Evolutionary conservation across 37 sponge, comb jelly and placozoan species (phyloP).

Genomic region (Axinella damicornis): DNA sequence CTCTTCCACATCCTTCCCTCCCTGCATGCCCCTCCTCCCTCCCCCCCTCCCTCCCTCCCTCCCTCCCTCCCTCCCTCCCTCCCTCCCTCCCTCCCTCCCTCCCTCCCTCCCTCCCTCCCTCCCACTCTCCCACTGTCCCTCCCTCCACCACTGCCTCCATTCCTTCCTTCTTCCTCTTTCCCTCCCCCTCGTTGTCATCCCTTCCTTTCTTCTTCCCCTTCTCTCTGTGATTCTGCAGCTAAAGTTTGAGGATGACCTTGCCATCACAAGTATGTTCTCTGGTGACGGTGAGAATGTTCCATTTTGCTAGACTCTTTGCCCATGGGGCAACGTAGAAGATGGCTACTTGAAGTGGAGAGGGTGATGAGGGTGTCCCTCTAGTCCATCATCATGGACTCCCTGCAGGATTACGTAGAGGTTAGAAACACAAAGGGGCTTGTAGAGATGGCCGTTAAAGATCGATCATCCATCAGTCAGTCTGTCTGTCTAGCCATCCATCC

Average conservation of each 20-base stretch:
- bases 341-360: constrained; percentile 97
- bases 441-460: too few relatives aligned
- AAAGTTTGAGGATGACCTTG: constrained; percentile 93
- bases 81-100: too few relatives aligned
- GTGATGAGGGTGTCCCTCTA: constrained; percentile 91
- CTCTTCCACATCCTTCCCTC: too few relatives aligned
- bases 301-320: constrained; percentile 91
- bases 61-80: not conserved
- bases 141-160: not conserved
- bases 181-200: not conserved
- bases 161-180: not conserved
- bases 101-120: too few relatives aligned
- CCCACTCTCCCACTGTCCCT: not conserved
- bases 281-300: constrained; percentile 96
- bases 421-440: too few relatives aligned
- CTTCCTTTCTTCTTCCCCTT: not conserved
- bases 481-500: too few relatives aligned
- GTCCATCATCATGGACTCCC: constrained; percentile 80
- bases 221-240: constrained; percentile 62
- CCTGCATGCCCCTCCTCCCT: too few relatives aligned
- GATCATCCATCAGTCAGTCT: too few relatives aligned
- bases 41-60: not conserved
- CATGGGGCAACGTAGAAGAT: constrained; percentile 98
- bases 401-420: constrained; percentile 85
- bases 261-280: constrained; percentile 92